Conservation (phyloP, 2,888 invertebrate genomes). For the Morinoia aosen region DNA sequence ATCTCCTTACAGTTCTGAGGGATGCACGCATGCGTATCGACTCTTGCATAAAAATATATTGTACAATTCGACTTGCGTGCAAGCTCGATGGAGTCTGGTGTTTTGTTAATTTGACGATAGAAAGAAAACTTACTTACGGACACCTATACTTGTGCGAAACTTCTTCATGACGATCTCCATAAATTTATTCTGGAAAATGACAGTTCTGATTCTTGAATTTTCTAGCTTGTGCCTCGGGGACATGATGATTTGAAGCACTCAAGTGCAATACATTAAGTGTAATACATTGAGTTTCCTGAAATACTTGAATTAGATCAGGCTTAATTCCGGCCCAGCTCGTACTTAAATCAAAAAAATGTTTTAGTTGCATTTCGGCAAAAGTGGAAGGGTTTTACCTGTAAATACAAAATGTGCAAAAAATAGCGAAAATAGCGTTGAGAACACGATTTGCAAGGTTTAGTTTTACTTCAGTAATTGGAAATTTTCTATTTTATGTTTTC, state of each 20-base stretch:
- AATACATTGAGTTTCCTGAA: background rate
- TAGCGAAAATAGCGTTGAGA: too few relatives aligned
- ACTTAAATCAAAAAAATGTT: too few relatives aligned
- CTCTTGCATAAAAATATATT: background rate
- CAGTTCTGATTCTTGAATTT: background rate
- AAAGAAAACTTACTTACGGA: background rate
- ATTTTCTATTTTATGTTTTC: background rate
- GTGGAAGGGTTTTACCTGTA: too few relatives aligned
- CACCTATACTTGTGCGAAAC: background rate
- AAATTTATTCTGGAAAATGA: background rate
- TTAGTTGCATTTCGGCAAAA: too few relatives aligned
- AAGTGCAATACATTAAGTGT: background rate
- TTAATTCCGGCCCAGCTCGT: too few relatives aligned
- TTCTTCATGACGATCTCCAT: background rate
- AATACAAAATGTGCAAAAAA: too few relatives aligned
- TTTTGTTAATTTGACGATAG: background rate
- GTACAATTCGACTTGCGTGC: background rate
- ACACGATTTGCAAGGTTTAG: background rate
- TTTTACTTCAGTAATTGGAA: too few relatives aligned
- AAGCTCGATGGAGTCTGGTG: background rate
- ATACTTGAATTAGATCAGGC: background rate
- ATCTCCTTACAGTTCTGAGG: background rate
- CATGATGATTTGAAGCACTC: background rate
- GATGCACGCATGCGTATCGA: conserved; percentile 17
- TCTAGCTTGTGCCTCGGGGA: background rate